These are phyloP conservation scores for Dorcus parallelipipedus DNA, from an alignment of 2,888 invertebrate genomes.

Conservation along the genomic window DNA sequence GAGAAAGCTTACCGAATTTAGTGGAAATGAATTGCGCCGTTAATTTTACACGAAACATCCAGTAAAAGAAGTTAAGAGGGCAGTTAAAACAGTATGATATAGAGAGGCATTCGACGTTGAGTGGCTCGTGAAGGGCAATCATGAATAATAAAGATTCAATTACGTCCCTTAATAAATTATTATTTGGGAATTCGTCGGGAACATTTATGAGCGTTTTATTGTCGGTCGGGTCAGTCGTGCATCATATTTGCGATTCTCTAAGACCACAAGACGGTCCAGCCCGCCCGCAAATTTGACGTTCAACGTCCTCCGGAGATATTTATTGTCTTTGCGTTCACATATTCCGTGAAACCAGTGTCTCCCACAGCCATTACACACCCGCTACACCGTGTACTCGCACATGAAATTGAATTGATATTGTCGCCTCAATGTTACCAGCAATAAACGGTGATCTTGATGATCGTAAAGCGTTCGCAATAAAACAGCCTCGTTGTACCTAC, in stretches of 20 bases:
- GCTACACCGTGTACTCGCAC: neutral
- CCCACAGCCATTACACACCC: no score
- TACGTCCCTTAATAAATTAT: constrained; percentile 37
- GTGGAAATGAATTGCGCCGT: no score
- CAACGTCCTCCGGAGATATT: no score
- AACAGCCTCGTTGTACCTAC: constrained; percentile 20
- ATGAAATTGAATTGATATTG: constrained; percentile 44
- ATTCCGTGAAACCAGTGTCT: no score
- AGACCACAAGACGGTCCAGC: no score
- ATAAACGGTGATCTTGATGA: constrained; percentile 45
- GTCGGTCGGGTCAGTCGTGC: neutral
- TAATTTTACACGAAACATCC: no score
- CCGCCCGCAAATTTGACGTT: no score
- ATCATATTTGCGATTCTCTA: no score
- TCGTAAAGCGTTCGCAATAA: constrained; percentile 45
- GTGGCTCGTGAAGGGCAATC: constrained; percentile 18
- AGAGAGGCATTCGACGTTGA: neutral
- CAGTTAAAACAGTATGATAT: neutral
- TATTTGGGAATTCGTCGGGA: constrained; percentile 21
- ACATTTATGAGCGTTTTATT: neutral
- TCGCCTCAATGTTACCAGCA: constrained; percentile 32
- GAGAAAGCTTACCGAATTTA: no score
- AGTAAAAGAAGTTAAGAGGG: no score
- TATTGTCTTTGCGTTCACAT: no score
- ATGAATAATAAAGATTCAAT: constrained; percentile 40